Base-by-base conservation (phyloP, 1,140 invertebrate species). In the Anastatus disparis region DNA sequence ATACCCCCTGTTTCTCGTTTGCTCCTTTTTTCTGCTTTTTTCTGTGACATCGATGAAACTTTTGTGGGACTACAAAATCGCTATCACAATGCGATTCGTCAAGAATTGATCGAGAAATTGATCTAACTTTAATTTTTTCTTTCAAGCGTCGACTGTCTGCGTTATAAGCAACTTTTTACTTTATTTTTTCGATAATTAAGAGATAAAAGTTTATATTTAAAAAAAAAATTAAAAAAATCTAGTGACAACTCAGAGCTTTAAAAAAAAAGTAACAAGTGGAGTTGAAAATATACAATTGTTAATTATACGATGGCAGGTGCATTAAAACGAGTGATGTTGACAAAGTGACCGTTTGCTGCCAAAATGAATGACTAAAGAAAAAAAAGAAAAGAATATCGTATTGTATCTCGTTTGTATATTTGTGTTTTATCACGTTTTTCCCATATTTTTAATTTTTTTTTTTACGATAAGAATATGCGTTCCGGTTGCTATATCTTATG, bases 381-480 rank as follows among this genome's bases (percentile, higher is more conserved):
- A 58, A 63, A 27, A 62, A 74, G 67, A 58, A 74, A 70, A 71
- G 74, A 42, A 58, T 50, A 71, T 73, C 58, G 65, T 75, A 80
- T 74, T 75, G 72, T 78, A 81, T 79, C 79, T 80, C 65, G 78
- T 80, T 80, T 81, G 77, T 81, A 81, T 71, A 81, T 79, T 81
- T 81, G 52, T 77, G 75, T 79, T 81, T 73, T 75, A 74, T 70
- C 68, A 78, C 74, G 22, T 52, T 68, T 40, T 58, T 15, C 40
- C 65, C 59, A n/a, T n/a, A 72, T 74, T 71, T 75, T 71, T 63
- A 76, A 70, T 80, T 81, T 77, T 65, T 78, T 81, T 79, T 62
- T 68, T 42, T 40, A 61, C 35, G 15, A 9, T 55, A 55, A 55
- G 76, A n/a, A n/a, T n/a, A n/a, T n/a, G n/a, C n/a, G n/a, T n/a